Percentiles rank a stretch among this genome's conserved stretches.
Evolutionary conservation across 2,113 vertebrate species (phyloP).

Genomic region (Zosterops lateralis): DNA sequence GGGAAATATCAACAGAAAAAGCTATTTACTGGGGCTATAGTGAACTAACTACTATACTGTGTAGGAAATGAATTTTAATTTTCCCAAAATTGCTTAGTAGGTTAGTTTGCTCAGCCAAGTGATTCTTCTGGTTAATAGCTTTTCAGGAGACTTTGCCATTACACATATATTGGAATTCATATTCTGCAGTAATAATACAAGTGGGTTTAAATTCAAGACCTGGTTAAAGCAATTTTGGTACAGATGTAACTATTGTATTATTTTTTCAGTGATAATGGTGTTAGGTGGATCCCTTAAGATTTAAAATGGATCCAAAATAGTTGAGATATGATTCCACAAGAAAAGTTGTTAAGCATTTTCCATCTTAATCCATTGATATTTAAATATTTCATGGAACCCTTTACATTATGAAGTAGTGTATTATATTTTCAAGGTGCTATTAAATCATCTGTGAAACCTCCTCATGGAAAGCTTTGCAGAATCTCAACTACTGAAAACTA

Average conservation of each 20-base stretch:
- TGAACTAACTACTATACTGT: background rate
- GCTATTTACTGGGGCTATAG: background rate
- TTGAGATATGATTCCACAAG: background rate
- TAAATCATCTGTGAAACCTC: background rate
- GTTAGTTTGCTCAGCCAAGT: background rate
- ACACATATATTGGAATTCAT: background rate
- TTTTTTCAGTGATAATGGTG: background rate
- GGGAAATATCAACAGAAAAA: slow-evolving; percentile 22
- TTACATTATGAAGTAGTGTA: background rate
- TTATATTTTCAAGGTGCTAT: background rate
- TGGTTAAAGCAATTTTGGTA: slow-evolving; percentile 12
- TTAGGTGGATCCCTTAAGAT: background rate
- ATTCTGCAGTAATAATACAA: slow-evolving; percentile 15
- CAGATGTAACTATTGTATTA: background rate
- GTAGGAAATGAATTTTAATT: slow-evolving; percentile 49
- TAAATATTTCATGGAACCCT: slow-evolving; percentile 19
- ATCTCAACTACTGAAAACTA: background rate
- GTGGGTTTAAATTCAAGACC: background rate
- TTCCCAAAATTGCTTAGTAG: background rate
- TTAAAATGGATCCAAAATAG: slow-evolving; percentile 7
- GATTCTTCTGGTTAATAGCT: slow-evolving; percentile 25
- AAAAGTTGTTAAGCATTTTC: background rate
- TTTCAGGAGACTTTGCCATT: slow-evolving; percentile 11
- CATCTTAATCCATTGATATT: background rate
- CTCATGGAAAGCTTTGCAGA: background rate